Evolutionary conservation across 1,140 invertebrate genomes (phyloP), one percentile per base, ranked within the genome.

Genomic region (Geopemphigus sp.): DNA sequence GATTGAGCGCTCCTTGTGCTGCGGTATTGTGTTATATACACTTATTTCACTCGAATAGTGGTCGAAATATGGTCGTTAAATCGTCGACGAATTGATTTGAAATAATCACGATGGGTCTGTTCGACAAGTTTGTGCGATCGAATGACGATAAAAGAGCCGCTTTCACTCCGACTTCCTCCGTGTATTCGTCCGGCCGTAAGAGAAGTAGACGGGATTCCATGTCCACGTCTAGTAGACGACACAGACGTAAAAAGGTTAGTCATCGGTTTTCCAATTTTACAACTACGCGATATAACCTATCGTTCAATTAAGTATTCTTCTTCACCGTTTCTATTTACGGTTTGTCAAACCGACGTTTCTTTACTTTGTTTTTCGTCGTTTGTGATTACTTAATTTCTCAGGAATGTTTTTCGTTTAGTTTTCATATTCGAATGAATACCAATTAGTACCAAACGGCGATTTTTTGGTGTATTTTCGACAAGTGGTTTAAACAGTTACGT

Each of bases 211-310:
- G 74, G 39, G 57, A 78, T 26, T 61, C 74, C 17, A 39, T 59
- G 15, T 78, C 74, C 12, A 63, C 54, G 29, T 78, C 74, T 47
- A 63, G 74, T 29, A 39, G 74, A 26, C 45, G 74, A 6, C 56
- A 78, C 61, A 63, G 74, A 22, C 74, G 74, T 50, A 78, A 78
- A 50, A 78, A 78, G 74, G 74, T 78, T 22, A 78, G 74, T 78
- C 32, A 8, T 39, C 32, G 32, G 32, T 39, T 39, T 39, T 39
- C 32, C 32, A 8, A 4, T 39, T 39, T 8, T 3, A 39, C 3
- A 39, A 39, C 32, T 3, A 39, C 32, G 32, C 8, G 32, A 8
- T 39, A 39, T 8, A 39, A 39, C 8, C 8, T 39, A 39, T 39
- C 32, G 32, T 39, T n/a, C n/a, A n/a, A n/a, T n/a, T n/a, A n/a